Conservation (phyloP, 1,140 invertebrate genomes). For the Camponotus pennsylvanicus region DNA sequence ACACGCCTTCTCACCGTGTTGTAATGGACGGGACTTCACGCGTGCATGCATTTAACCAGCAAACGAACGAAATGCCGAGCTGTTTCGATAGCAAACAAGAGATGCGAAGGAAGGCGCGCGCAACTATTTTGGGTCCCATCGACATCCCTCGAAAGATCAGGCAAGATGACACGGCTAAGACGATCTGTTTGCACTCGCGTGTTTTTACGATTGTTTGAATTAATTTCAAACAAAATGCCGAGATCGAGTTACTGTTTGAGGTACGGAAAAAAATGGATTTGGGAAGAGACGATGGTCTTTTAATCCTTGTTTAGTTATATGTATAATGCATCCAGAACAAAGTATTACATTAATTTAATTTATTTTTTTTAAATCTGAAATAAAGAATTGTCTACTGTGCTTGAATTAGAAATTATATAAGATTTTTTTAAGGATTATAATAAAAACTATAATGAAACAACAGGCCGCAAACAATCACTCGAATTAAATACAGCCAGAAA, state of each 20-base stretch:
- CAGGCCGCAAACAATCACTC: too few relatives aligned
- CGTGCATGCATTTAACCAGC: conserved; percentile 42
- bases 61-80: conserved; percentile 38
- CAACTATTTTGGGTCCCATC: not conserved
- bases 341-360: not conserved
- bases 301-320: not conserved
- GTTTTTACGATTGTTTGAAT: conserved; percentile 36
- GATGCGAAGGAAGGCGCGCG: not conserved
- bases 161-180: conserved; percentile 24
- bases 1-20: conserved; percentile 80
- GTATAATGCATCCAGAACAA: not conserved
- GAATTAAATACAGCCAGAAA: not conserved
- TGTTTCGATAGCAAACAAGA: not conserved
- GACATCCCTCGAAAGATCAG: conserved; percentile 1
- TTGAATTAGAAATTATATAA: too few relatives aligned
- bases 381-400: not conserved
- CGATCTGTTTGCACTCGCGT: conserved; percentile 18
- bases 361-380: not conserved
- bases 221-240: conserved; percentile 57
- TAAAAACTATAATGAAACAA: not conserved
- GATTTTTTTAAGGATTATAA: not conserved
- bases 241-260: not conserved
- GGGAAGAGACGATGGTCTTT: not conserved
- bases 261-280: not conserved
- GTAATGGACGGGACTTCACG: conserved; percentile 67